A percentile compares a stretch with the other conserved stretches of the same genome.
phyloP scores from a whole-genome alignment of 1,140 invertebrate species.

The Zaprionus kolodkinae region DNA sequence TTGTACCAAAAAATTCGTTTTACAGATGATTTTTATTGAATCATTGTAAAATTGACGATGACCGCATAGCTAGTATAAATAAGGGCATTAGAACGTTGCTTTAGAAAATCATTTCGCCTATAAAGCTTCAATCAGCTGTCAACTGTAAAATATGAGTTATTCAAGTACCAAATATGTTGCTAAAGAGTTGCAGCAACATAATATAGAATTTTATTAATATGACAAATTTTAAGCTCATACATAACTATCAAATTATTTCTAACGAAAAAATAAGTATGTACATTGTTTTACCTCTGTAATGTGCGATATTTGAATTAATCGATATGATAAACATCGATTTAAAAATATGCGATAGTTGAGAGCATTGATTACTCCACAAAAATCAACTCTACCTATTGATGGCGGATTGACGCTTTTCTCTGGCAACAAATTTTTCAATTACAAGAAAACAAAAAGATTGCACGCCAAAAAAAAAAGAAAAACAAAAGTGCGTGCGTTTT shows the following conservation, averaged over 20 bases:
- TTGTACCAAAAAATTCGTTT: background rate
- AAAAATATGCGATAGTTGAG: slow-evolving; percentile 16
- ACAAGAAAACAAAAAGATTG: slow-evolving; percentile 41
- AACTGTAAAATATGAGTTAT: too few species aligned
- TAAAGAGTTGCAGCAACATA: background rate
- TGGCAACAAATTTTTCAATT: slow-evolving; percentile 61
- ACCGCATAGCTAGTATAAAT: too few species aligned
- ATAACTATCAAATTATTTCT: background rate
- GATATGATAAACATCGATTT: slow-evolving; percentile 30
- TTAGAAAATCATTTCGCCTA: too few species aligned
- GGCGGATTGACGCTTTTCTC: slow-evolving; percentile 75
- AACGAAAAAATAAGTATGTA: background rate
- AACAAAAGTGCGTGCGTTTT: slow-evolving; percentile 28
- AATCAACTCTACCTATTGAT: slow-evolving; percentile 68
- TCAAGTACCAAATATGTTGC: too few species aligned
- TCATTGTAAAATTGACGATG: background rate
- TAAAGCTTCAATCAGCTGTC: too few species aligned
- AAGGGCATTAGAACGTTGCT: too few species aligned
- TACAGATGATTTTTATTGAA: background rate
- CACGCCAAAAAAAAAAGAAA: slow-evolving; percentile 24
- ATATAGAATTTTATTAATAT: background rate
- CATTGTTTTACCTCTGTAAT: background rate
- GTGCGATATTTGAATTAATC: background rate
- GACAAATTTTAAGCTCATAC: background rate
- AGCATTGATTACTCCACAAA: slow-evolving; percentile 17